Percentiles rank a stretch among this genome's conserved stretches.
Evolutionary conservation across 1,140 invertebrate species (phyloP).

Genomic region (Hydropsyche tenuis): DNA sequence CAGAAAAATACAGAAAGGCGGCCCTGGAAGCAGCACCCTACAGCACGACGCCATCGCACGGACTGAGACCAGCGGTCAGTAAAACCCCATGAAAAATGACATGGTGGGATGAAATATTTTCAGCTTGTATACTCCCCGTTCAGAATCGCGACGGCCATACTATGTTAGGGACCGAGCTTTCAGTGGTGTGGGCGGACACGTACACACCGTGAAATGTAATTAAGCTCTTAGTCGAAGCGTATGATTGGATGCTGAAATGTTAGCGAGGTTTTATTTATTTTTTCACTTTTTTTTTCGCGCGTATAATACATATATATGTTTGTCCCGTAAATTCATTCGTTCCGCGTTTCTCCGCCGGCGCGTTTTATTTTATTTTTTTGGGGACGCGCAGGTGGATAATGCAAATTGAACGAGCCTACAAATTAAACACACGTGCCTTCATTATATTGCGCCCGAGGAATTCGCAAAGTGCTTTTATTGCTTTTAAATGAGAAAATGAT

Average conservation of each 20-base stretch:
- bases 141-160: not conserved
- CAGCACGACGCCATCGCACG: not conserved
- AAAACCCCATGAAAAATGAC: not conserved
- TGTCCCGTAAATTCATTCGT: not conserved
- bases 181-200: not conserved
- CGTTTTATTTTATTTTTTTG: constrained; percentile 5
- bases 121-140: no score
- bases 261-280: constrained; percentile 33
- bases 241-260: constrained; percentile 45
- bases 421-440: constrained; percentile 29
- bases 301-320: no score
- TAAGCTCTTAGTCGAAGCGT: constrained; percentile 41
- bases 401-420: constrained; percentile 40
- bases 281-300: not conserved
- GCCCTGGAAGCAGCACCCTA: constrained; percentile 27
- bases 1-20: constrained; percentile 60
- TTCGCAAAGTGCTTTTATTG: constrained; percentile 34
- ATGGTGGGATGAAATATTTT: not conserved
- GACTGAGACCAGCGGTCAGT: constrained; percentile 43
- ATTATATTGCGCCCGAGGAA: constrained; percentile 12
- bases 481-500: constrained; percentile 34
- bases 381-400: constrained; percentile 10
- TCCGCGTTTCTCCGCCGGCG: not conserved
- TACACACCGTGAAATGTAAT: constrained; percentile 41
- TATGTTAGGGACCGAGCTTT: not conserved